Evolutionary conservation across 2,888 invertebrate species (phyloP).

Genomic region (Drosophila limbata): DNA sequence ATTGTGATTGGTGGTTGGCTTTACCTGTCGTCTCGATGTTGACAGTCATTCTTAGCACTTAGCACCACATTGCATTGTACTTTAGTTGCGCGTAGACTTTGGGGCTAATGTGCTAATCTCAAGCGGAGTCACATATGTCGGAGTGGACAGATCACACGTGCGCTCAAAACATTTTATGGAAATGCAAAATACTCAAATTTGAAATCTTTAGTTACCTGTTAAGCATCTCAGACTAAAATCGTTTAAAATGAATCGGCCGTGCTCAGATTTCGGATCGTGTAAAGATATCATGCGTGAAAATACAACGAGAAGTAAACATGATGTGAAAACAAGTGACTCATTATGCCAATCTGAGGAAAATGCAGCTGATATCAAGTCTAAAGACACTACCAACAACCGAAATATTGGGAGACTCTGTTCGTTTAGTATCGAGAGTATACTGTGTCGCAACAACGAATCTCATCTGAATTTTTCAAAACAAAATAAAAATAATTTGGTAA

Average conservation of each 20-base stretch:
- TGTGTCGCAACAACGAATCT: constrained; percentile 33
- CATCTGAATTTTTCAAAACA: background rate
- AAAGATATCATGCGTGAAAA: background rate
- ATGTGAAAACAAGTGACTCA: constrained; percentile 25
- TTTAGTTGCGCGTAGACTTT: constrained; percentile 5
- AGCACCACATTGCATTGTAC: constrained; percentile 33
- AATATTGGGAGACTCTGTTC: constrained; percentile 10
- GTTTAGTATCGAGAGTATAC: constrained; percentile 50
- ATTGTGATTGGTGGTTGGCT: constrained; percentile 43
- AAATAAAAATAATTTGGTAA: background rate
- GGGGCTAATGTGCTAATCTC: constrained; percentile 50
- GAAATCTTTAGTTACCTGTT: constrained; percentile 25
- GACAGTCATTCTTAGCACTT: constrained; percentile 35
- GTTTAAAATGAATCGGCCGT: constrained; percentile 33
- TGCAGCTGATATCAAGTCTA: background rate
- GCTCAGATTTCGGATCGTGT: constrained; percentile 2
- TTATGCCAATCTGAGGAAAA: constrained; percentile 8
- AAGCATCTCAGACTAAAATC: constrained; percentile 26
- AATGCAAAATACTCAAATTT: constrained; percentile 13
- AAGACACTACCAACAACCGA: constrained; percentile 9
- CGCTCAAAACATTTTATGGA: constrained; percentile 14
- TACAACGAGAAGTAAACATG: constrained; percentile 1
- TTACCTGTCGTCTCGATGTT: constrained; percentile 10
- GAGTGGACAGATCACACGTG: constrained; percentile 23
- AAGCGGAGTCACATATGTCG: constrained; percentile 69